Conservation (phyloP, 2,113 vertebrate genomes). For the Mastomys coucha region DNA sequence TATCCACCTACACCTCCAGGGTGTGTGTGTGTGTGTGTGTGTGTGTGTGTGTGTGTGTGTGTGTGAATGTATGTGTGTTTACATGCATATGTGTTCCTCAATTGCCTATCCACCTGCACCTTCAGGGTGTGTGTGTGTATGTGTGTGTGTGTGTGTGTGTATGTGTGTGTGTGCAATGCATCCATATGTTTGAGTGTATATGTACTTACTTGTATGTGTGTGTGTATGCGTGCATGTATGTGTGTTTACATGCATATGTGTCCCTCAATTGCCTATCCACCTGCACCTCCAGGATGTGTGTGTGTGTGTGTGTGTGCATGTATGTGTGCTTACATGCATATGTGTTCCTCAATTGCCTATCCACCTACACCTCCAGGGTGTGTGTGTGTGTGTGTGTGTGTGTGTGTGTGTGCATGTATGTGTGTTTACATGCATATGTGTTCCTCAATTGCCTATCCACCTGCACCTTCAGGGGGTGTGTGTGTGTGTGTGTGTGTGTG, state of each 20-base stretch:
- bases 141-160: neutral
- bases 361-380: neutral
- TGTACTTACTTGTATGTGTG: neutral
- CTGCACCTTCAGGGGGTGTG: neutral
- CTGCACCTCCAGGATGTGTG: neutral
- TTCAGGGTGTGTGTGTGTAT: too few species aligned
- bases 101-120: neutral
- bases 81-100: neutral
- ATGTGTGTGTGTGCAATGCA: neutral
- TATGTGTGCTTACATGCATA: too few species aligned
- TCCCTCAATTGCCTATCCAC: neutral
- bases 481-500: too few species aligned
- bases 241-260: neutral
- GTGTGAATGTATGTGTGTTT: neutral
- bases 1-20: neutral
- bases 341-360: neutral
- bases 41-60: neutral
- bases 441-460: neutral
- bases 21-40: neutral
- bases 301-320: too few species aligned
- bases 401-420: neutral
- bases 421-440: neutral
- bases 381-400: neutral
- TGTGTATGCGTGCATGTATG: neutral
- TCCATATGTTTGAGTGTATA: too few species aligned